Conservation (phyloP, 2,888 invertebrate genomes). For the Tenthredo amoena region DNA sequence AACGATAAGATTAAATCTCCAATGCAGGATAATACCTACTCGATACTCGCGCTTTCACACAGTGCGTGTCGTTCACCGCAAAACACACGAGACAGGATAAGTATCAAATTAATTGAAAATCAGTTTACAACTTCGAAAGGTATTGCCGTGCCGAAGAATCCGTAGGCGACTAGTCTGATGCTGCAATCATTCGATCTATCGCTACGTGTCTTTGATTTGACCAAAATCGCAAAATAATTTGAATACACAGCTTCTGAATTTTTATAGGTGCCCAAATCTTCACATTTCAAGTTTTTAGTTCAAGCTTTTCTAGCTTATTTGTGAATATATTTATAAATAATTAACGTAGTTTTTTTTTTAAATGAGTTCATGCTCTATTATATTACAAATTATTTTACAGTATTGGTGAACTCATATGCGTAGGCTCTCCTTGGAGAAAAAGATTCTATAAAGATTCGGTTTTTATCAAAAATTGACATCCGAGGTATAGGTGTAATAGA, state of each 20-base stretch:
- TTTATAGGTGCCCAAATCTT: no score
- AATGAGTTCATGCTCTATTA: no score
- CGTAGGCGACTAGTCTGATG: neutral
- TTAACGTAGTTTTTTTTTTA: no score
- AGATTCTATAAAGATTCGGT: neutral
- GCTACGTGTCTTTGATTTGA: neutral
- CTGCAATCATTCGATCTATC: neutral
- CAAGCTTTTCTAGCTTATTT: no score
- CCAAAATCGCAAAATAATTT: no score
- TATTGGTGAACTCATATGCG: no score
- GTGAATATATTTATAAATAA: no score
- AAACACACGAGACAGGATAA: conserved; percentile 6
- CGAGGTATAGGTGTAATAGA: neutral
- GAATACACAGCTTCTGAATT: no score
- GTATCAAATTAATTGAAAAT: conserved; percentile 39
- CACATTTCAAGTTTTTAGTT: no score
- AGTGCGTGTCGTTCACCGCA: conserved; percentile 28
- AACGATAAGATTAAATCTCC: conserved; percentile 18
- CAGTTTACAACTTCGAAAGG: conserved; percentile 37
- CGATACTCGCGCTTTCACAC: conserved; percentile 40
- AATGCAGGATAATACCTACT: conserved; percentile 21
- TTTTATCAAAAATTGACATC: neutral
- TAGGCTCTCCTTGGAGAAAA: no score
- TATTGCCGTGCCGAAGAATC: neutral
- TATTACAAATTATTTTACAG: no score